Evolutionary conservation across 2,888 invertebrate genomes (phyloP).

Genomic region (Heliconius aoede): DNA sequence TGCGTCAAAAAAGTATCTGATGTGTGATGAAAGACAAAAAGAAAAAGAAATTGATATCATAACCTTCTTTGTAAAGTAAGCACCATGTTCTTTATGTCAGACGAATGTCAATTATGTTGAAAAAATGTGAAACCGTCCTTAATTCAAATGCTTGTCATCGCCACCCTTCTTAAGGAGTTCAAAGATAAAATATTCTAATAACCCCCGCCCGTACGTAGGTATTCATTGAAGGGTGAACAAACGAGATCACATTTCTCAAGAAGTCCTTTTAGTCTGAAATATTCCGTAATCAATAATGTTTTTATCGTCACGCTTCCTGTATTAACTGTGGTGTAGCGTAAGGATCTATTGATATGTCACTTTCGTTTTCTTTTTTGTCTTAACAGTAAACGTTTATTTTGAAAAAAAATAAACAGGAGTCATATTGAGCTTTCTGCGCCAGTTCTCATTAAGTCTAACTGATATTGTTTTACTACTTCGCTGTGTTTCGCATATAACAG

Average conservation of each 20-base stretch:
- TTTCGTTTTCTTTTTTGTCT: neutral
- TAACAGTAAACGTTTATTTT: neutral
- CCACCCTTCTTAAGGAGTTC: conserved; percentile 36
- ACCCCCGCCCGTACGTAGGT: conserved; percentile 41
- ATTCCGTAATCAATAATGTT: conserved; percentile 5
- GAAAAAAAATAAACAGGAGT: neutral
- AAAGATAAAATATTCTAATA: conserved; percentile 45
- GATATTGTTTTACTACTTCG: too few species aligned
- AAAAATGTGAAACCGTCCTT: conserved; percentile 19
- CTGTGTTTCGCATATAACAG: too few species aligned
- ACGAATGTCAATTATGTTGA: conserved; percentile 8
- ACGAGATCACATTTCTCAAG: conserved; percentile 62
- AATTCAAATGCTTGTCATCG: conserved; percentile 31
- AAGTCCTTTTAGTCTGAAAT: conserved; percentile 37
- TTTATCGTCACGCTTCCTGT: neutral
- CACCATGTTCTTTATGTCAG: conserved; percentile 6
- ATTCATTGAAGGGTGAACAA: conserved; percentile 60
- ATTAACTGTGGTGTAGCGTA: neutral
- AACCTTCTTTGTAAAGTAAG: neutral
- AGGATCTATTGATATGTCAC: neutral
- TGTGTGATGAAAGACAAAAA: neutral
- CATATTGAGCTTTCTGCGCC: too few species aligned
- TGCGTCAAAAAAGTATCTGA: too few species aligned
- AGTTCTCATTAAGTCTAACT: too few species aligned
- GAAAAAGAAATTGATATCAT: neutral